Conservation (phyloP, 2,888 invertebrate species). For the Pristionchus entomophagus region DNA sequence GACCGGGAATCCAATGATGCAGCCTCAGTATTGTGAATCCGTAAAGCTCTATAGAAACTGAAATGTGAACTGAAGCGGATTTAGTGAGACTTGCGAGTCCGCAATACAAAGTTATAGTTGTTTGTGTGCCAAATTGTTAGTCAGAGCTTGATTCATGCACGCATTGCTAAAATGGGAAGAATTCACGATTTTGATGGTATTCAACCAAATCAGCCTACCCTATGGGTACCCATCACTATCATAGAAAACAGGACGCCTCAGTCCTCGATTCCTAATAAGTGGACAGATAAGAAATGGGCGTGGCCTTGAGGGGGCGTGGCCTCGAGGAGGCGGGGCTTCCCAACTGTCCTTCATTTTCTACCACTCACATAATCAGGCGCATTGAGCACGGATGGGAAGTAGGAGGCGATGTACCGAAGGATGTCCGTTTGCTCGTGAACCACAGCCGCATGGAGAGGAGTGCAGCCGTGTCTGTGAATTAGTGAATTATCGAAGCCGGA, state of each 20-base stretch:
- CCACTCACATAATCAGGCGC: constrained; percentile 77
- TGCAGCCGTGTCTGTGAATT: constrained; percentile 68
- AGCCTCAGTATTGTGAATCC: background rate
- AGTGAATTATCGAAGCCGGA: no score
- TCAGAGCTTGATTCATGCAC: no score
- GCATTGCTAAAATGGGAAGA: no score
- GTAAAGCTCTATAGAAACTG: background rate
- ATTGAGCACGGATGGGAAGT: constrained; percentile 86
- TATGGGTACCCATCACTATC: no score
- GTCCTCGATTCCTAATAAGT: no score
- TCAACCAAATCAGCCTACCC: no score
- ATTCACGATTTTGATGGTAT: no score
- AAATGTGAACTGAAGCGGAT: background rate
- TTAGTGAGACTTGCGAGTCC: background rate
- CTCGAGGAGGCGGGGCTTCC: no score
- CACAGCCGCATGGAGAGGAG: constrained; percentile 88
- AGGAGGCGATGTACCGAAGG: constrained; percentile 82
- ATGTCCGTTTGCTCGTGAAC: constrained; percentile 84
- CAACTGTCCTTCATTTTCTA: no score
- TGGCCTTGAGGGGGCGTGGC: no score
- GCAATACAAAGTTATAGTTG: background rate
- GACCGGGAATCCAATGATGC: background rate
- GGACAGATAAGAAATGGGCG: no score
- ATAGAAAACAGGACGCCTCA: no score
- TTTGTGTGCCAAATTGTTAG: background rate